A percentile compares a stretch with the other conserved stretches of the same genome.
These are phyloP conservation scores for Aphelocoma californica DNA, from an alignment of 2,797 vertebrate species.

Conservation along the genomic window DNA sequence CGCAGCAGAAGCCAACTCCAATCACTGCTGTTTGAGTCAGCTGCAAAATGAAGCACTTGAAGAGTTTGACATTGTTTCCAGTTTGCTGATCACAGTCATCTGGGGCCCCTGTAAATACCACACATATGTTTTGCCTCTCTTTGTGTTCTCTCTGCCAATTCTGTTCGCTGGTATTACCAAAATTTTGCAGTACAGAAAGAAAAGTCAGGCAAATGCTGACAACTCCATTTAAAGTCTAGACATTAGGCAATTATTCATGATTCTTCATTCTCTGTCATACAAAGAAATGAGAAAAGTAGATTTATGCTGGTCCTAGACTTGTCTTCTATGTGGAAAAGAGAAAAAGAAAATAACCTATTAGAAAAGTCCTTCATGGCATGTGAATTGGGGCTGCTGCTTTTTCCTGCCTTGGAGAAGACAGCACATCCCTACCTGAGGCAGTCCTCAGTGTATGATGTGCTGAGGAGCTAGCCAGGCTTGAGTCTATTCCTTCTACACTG, in stretches of 20 bases:
- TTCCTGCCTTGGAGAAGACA: neutral
- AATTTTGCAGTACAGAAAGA: conserved; percentile 12
- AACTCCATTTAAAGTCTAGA: conserved; percentile 32
- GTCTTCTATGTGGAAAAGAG: neutral
- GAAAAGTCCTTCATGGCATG: neutral
- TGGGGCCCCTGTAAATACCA: neutral
- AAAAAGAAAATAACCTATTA: neutral
- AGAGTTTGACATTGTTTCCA: conserved; percentile 23
- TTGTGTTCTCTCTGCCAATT: neutral
- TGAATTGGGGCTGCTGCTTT: neutral
- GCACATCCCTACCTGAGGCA: neutral
- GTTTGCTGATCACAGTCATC: conserved; percentile 15
- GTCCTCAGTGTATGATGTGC: neutral
- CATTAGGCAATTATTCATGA: conserved; percentile 8
- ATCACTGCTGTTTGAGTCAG: neutral
- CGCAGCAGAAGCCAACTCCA: neutral
- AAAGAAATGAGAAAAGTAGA: conserved; percentile 19
- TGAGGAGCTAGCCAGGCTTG: neutral
- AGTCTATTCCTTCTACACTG: neutral
- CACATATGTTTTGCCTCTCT: conserved; percentile 29
- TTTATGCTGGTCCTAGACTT: neutral
- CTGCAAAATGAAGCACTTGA: neutral
- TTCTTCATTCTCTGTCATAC: neutral
- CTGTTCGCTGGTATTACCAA: neutral
- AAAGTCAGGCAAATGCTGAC: conserved; percentile 7